Evolutionary conservation across 1,140 invertebrate species (phyloP).

Genomic region (Pogonomyrmex californicus): DNA sequence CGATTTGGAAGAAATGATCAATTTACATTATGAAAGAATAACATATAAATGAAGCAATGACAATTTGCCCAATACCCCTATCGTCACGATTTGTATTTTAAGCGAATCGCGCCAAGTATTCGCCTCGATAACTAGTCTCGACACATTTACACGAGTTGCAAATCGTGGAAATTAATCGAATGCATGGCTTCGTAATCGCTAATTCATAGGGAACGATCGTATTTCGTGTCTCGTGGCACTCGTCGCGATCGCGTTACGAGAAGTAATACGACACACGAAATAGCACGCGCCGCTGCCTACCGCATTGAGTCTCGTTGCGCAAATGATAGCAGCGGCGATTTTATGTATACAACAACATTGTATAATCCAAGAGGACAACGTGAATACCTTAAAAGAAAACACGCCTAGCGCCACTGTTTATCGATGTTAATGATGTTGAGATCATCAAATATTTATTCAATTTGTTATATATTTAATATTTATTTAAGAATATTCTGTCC

Average conservation of each 20-base stretch:
- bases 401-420: no score
- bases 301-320: neutral
- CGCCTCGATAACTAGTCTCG: neutral
- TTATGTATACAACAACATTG: neutral
- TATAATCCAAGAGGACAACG: no score
- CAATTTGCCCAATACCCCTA: neutral
- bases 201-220: neutral
- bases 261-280: constrained; percentile 6
- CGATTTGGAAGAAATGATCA: neutral
- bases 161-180: neutral
- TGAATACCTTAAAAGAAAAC: neutral
- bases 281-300: neutral
- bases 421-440: neutral
- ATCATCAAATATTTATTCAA: neutral
- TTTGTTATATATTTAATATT: neutral
- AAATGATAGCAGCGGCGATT: neutral
- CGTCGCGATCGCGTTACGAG: neutral
- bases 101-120: neutral
- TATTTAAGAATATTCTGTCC: neutral
- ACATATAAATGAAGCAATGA: neutral
- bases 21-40: constrained; percentile 5
- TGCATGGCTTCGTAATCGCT: neutral
- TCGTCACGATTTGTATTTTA: neutral
- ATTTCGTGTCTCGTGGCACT: neutral
- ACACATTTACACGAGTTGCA: neutral